Base-by-base conservation (phyloP, 1,140 invertebrate genomes). In the Bathynomus jamesi region DNA sequence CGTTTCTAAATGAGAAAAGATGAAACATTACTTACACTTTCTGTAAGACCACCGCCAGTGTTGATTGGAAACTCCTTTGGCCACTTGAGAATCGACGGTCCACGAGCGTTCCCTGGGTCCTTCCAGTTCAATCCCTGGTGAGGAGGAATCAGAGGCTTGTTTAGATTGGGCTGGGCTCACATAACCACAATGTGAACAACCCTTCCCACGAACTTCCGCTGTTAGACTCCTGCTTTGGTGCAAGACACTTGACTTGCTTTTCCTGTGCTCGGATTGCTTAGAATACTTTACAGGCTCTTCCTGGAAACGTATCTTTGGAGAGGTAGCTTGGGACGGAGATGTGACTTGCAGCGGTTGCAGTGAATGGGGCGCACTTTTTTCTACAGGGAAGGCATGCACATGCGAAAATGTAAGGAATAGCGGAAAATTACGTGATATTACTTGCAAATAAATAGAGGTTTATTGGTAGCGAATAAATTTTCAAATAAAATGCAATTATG, bases 11-110 rank as follows among this genome's bases (percentile, higher is more conserved):
- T n/a, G 31, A 3, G 62, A 7, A 63, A 27, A 32, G 8, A 69
- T 30, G 8, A 65, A n/a, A 21, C n/a, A 17, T 32, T 29, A 53
- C 75, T 73, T 46, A 76, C 75, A 76, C 31, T 65, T 30, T 46
- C 75, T 73, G 62, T 73, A 76, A 10, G 75, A 76, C 69, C 72
- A 76, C 24, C 75, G 64, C 75, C 75, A 73, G 71, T 73, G 71
- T 29, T 73, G 72, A 46, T 74, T 70, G 11, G 71, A 65, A 24
- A 66, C 67, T 17, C 63, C 71, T 46, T 73, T 76, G 10, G 71
- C 69, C 25, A 73, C 64, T 24, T 70, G 71, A 2, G 66, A 61
- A n/a, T 76, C 75, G 28, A 71, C 67, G 32, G 69, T 71, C 68
- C 71, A 70, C 61, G 64, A 69, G 4, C 75, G 31, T 4, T 76